Conservation (phyloP, 2,888 invertebrate species). For the Platynereis dumerilii region DNA sequence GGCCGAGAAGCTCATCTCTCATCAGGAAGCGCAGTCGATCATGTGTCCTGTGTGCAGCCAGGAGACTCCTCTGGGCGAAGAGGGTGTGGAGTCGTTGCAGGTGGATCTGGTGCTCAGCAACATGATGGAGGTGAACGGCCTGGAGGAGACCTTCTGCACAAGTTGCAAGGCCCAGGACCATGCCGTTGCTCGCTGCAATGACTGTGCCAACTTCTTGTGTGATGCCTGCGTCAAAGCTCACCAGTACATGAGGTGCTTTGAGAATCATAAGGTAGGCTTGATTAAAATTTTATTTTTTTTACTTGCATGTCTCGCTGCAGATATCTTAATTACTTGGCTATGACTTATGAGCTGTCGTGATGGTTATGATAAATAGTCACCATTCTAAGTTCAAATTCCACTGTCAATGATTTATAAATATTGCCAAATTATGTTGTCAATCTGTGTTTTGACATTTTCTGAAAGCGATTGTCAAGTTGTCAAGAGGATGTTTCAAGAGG, state of each 20-base stretch:
- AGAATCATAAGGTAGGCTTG: constrained; percentile 74
- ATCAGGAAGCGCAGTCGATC: constrained; percentile 36
- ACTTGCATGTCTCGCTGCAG: neutral
- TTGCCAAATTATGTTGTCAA: too few relatives aligned
- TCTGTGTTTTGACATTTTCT: too few relatives aligned
- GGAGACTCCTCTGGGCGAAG: constrained; percentile 71
- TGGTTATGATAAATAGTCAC: too few relatives aligned
- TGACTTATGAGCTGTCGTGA: neutral
- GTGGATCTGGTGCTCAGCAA: constrained; percentile 83
- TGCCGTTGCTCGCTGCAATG: constrained; percentile 91
- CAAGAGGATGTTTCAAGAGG: too few relatives aligned
- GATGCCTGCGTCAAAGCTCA: constrained; percentile 94
- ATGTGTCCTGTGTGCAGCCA: constrained; percentile 76
- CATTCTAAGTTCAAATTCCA: too few relatives aligned
- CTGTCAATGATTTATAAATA: too few relatives aligned
- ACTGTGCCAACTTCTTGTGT: constrained; percentile 93
- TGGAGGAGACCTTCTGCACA: constrained; percentile 81
- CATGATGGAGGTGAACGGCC: constrained; percentile 67
- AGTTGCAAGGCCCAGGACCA: constrained; percentile 95
- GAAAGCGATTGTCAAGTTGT: too few relatives aligned
- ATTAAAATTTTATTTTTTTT: neutral
- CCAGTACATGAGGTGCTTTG: constrained; percentile 95
- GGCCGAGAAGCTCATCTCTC: neutral
- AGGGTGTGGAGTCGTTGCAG: constrained; percentile 75
- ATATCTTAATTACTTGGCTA: neutral